Percentiles rank a stretch among this genome's conserved stretches.
Conservation (phyloP, 2,113 vertebrate species). For the Suricata suricatta region DNA sequence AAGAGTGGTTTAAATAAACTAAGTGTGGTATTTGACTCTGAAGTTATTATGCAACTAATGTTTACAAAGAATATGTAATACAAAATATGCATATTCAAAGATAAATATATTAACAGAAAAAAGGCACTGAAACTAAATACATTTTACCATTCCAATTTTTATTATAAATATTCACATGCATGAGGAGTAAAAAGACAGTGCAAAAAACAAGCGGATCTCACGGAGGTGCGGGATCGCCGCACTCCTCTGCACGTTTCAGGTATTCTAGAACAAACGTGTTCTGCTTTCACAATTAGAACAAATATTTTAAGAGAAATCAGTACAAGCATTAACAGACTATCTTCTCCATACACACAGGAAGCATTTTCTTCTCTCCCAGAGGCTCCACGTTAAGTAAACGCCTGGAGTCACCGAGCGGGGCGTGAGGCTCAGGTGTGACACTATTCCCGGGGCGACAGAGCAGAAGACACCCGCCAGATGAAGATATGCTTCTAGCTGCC, state of each 20-base stretch:
- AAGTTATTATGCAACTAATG: neutral
- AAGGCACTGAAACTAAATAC: neutral
- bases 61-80: constrained; percentile 1
- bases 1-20: neutral
- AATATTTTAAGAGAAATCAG: neutral
- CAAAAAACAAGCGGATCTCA: neutral
- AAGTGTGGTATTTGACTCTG: neutral
- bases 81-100: neutral
- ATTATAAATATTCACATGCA: constrained; percentile 17
- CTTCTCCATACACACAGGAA: neutral
- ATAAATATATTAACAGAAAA: neutral
- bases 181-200: neutral
- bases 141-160: constrained; percentile 26
- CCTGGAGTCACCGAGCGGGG: neutral
- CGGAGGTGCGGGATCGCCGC: neutral
- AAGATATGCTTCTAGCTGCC: neutral
- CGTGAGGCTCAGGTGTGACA: neutral
- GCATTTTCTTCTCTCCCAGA: neutral
- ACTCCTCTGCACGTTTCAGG: neutral
- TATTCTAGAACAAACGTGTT: neutral
- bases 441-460: neutral
- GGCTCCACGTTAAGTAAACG: neutral
- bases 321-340: neutral
- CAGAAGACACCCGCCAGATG: neutral
- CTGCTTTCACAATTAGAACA: neutral